Evolutionary conservation across 2,797 vertebrate genomes (phyloP).

Genomic region (Poeciliopsis infans): DNA sequence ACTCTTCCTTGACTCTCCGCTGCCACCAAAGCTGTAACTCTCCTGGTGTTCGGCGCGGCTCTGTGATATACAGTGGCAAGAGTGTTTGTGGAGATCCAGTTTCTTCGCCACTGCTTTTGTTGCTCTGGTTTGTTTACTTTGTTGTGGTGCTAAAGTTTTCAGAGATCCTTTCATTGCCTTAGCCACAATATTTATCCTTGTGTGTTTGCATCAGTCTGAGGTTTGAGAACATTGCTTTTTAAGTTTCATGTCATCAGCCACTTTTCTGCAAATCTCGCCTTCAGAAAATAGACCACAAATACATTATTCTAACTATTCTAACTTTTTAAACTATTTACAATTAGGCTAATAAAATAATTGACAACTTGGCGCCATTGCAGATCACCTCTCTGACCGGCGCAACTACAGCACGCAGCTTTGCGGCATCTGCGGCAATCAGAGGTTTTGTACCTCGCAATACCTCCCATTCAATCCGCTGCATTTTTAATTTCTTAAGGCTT

Average conservation of each 20-base stretch:
- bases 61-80: constrained; percentile 61
- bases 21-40: constrained; percentile 50
- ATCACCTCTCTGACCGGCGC: too few species aligned
- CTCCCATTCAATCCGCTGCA: too few species aligned
- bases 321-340: too few species aligned
- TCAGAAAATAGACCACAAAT: too few species aligned
- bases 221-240: constrained; percentile 17
- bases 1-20: constrained; percentile 50
- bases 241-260: neutral
- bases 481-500: too few species aligned
- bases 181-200: constrained; percentile 57
- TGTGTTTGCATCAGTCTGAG: constrained; percentile 32
- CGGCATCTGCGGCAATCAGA: too few species aligned
- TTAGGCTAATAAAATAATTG: too few species aligned
- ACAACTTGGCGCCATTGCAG: too few species aligned
- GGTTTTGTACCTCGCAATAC: too few species aligned
- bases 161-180: constrained; percentile 49
- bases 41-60: constrained; percentile 33
- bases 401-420: too few species aligned
- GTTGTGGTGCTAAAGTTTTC: constrained; percentile 32
- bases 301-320: too few species aligned
- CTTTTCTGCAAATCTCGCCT: too few species aligned
- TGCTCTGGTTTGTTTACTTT: constrained; percentile 37
- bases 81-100: constrained; percentile 52
- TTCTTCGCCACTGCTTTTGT: constrained; percentile 36